Evolutionary conservation across 1,140 invertebrate genomes (phyloP), one percentile per base, ranked within the genome.

Genomic region (Caenorhabditis remanei): DNA sequence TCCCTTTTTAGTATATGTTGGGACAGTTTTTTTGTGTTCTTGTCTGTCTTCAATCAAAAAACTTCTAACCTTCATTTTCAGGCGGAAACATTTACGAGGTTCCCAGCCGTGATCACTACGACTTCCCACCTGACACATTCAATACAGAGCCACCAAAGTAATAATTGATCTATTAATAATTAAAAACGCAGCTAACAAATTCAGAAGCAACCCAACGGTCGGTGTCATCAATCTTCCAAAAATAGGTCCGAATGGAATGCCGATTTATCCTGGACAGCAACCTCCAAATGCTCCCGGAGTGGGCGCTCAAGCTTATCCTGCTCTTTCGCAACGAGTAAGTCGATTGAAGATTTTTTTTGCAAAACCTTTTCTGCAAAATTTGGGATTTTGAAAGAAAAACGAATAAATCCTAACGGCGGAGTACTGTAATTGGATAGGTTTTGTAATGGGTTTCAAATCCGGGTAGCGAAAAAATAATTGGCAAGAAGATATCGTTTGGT

Each of bases 221-320:
- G 85, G 85, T 19, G 48, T 86, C 3, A 46, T 88, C 46, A 55
- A 87, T 43, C 61, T 88, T 5, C 87, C 87, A 14, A 67, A 85
- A 50, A 88, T 88, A 46, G 87, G 87, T 21, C 83, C 87, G 0
- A 85, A 85, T 67, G 87, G 87, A n/a, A 24, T 83, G 24, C 83
- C 87, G 14, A 75, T 87, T 40, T 85, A 50, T 40, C 50, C 65
- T 24, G 71, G 71, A 79, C 71, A 79, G n/a, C 71, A 79, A 24
- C 43, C 13, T 14, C 71, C 71, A 50, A 24, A 43, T 14, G 65
- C 43, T 2, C 53, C 83, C 11, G 55, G 41, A 21, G 40, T 19
- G 2, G 40, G 24, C 5, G 75, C 16, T 14, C 19, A 50, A 19
- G 53, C 21, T n/a, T 87, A 87, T 83, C 86, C 86, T 40, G 50